These are phyloP conservation scores for Drosophila triauraria DNA, from an alignment of 1,140 invertebrate genomes.

Conservation along the genomic window DNA sequence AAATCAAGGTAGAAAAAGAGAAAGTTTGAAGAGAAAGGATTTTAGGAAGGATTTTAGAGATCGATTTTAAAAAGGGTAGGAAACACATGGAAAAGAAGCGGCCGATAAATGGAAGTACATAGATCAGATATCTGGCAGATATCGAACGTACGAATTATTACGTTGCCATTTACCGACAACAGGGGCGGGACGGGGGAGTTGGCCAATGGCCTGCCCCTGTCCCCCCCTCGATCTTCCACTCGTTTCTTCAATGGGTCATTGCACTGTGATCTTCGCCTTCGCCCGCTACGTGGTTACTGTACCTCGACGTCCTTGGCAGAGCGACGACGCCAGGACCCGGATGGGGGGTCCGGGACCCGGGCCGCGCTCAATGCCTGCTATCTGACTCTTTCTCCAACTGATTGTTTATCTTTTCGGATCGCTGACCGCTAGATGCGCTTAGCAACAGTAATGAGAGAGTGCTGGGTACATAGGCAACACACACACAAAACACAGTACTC, in stretches of 20 bases:
- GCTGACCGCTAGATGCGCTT: conserved; percentile 17
- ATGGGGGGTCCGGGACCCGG: conserved; percentile 6
- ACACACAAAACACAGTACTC: conserved; percentile 84
- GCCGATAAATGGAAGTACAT: conserved; percentile 47
- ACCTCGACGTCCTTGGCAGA: conserved; percentile 78
- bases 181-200: background rate
- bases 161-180: conserved; percentile 43
- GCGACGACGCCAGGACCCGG: conserved; percentile 6
- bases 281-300: conserved; percentile 68
- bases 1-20: too few relatives aligned
- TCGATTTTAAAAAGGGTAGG: background rate
- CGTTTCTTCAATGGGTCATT: conserved; percentile 77
- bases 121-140: conserved; percentile 22
- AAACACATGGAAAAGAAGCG: conserved; percentile 18
- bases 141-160: conserved; percentile 37
- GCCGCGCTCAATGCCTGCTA: conserved; percentile 61
- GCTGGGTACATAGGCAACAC: conserved; percentile 79
- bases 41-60: background rate
- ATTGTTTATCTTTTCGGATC: conserved; percentile 49
- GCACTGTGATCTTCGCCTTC: conserved; percentile 77
- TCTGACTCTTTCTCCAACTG: conserved; percentile 80
- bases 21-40: background rate
- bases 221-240: conserved; percentile 22
- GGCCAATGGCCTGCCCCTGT: background rate
- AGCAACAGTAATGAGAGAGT: conserved; percentile 79